Base-by-base conservation (phyloP, 2,888 invertebrate species). In the Bibio marci region DNA sequence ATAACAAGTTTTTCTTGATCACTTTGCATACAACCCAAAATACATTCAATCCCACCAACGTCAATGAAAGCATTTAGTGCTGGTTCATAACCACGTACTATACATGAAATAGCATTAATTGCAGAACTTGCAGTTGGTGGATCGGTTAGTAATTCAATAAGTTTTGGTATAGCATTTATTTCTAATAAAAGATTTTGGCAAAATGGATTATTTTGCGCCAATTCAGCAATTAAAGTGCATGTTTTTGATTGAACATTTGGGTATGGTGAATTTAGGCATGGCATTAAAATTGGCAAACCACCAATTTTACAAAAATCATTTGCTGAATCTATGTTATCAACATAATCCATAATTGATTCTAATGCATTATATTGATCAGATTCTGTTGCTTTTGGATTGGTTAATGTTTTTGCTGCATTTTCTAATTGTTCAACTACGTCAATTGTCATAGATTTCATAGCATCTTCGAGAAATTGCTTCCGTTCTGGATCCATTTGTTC, bases 221-320 rank as follows among this genome's bases (percentile, higher is more conserved):
- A 57, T 49, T 79, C 80, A 0, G 80, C 88, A 3, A 91, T 63
- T 12, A 88, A 59, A 22, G 74, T 69, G 11, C 80, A 76, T 3
- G 78, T 70, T 30, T 65, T 60, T 43, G 71, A 66, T 27, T 80
- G 66, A 1, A 91, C 63, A 14, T 69, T 64, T 0, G 66, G 57
- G 47, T 78, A 71, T 5, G 65, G 59, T 19, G 74, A 73, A 44
- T 71, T 66, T 22, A 83, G 62, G 51, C 81, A 77, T 0, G 73
- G 63, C 0, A 71, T 66, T 41, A 90, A 69, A n/a, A 82, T 66
- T 1, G 70, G 62, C 46, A 81, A 82, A 0, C 88, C 90, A 5
- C 83, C 85, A 51, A 88, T 70, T 63, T 85, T 87, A 53, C 76
- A 75, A 54, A 87, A 87, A 64, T 85, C 86, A 57, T 79, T 80